These are phyloP conservation scores for Halichoeres trimaculatus DNA, from an alignment of 2,113 vertebrate species.

Conservation along the genomic window DNA sequence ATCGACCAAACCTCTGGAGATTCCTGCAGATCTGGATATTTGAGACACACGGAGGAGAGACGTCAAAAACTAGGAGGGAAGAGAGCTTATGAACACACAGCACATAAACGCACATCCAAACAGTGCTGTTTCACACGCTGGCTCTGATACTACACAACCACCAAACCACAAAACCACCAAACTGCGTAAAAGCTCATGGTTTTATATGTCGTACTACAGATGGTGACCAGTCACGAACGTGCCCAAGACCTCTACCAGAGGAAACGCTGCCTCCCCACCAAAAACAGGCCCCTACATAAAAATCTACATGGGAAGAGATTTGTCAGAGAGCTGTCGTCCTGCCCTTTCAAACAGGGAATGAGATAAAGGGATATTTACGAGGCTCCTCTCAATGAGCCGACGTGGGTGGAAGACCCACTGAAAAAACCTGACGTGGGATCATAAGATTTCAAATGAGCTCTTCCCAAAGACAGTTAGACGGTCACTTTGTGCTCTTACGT, in stretches of 20 bases:
- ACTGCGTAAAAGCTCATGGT: no score
- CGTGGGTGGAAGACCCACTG: slow-evolving; percentile 9
- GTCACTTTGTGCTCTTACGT: slow-evolving; percentile 53
- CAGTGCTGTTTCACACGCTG: no score
- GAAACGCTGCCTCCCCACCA: slow-evolving; percentile 58
- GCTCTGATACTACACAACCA: no score
- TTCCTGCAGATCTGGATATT: no score
- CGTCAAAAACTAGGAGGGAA: no score
- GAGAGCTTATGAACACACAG: no score
- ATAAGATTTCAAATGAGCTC: slow-evolving; percentile 42
- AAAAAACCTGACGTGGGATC: slow-evolving; percentile 17
- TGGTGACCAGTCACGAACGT: background rate
- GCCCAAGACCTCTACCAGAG: slow-evolving; percentile 39
- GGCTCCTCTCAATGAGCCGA: slow-evolving; percentile 19
- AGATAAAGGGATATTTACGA: slow-evolving; percentile 55
- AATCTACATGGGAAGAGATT: slow-evolving; percentile 60
- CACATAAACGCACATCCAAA: no score
- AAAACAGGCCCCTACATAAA: slow-evolving; percentile 28
- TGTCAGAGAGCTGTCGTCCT: slow-evolving; percentile 45
- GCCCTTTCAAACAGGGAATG: slow-evolving; percentile 53
- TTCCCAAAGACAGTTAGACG: slow-evolving; percentile 31
- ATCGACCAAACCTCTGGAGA: no score
- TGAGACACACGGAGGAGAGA: no score
- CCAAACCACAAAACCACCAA: no score
- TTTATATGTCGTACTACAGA: background rate